Evolutionary conservation across 2,888 invertebrate species (phyloP), one percentile per base, ranked within the genome.

Genomic region (Alloplasta piceator): DNA sequence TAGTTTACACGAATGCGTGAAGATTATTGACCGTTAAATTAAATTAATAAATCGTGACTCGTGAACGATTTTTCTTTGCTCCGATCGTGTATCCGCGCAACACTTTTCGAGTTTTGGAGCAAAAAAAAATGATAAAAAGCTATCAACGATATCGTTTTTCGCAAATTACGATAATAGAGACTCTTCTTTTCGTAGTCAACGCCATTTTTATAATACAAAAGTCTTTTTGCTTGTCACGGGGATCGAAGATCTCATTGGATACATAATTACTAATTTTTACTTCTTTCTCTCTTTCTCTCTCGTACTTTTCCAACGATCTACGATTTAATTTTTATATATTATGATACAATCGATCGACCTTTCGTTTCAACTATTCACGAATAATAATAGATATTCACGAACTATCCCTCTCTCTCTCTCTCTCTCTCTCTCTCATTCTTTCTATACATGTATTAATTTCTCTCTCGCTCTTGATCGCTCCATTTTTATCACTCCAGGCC

Each of bases 321-420:
- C 70, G 67, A 64, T 83, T 83, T 79, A 79, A 60, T 76, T 67
- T 70, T 75, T 74, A 52, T 82, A 77, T 83, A 68, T 26, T 70
- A 78, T 80, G 78, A 83, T 85, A 84, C 76, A 78, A 84, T 83
- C 83, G 80, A 82, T 80, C 64, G 80, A 83, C 77, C 74, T 79
- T 82, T 83, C 83, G 80, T 78, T 77, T 66, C 55, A 60, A 52
- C 75, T 14, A 66, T 74, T 43, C 79, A 77, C 82, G 80, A 80
- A n/a, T n/a, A n/a, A n/a, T n/a, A n/a, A n/a, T n/a, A n/a, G n/a
- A n/a, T n/a, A n/a, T n/a, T n/a, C n/a, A n/a, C n/a, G n/a, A n/a
- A n/a, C n/a, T n/a, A n/a, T n/a, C n/a, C n/a, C n/a, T n/a, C n/a
- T n/a, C n/a, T n/a, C 58, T 64, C 71, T 82, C 71, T 50, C 61